Evolutionary conservation across 2,888 invertebrate species (phyloP).

Genomic region (Drosophila paranaensis): DNA sequence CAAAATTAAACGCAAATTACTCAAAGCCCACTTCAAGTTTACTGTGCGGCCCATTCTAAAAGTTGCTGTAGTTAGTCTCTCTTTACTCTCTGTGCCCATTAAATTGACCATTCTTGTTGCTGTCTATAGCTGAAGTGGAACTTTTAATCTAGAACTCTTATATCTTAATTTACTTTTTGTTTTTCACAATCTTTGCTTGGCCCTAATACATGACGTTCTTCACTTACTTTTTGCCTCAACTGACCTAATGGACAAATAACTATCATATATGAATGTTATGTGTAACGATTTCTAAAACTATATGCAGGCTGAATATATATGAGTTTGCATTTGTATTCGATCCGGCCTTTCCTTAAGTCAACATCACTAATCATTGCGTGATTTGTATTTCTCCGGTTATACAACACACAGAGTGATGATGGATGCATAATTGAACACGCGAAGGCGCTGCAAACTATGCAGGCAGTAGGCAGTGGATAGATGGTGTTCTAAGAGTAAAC

Average conservation of each 20-base stretch:
- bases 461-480: not conserved
- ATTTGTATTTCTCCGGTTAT: conserved; percentile 19
- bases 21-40: conserved; percentile 1
- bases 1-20: conserved; percentile 18
- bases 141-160: conserved; percentile 14
- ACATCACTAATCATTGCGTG: conserved; percentile 27
- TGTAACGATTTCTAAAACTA: not conserved
- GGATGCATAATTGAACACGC: conserved; percentile 4
- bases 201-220: conserved; percentile 38
- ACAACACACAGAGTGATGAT: conserved; percentile 1
- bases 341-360: not conserved
- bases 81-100: conserved; percentile 30
- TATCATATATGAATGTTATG: not conserved
- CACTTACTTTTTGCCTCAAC: conserved; percentile 5
- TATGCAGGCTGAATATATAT: not conserved
- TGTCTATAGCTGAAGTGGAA: conserved; percentile 13
- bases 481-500: conserved; percentile 17
- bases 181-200: conserved; percentile 17
- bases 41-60: conserved; percentile 19
- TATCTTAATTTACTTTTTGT: conserved; percentile 36
- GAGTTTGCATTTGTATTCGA: not conserved
- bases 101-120: conserved; percentile 6
- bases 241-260: not conserved
- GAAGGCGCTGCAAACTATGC: not conserved
- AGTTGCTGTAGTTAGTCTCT: conserved; percentile 72